Conservation (phyloP, 2,113 vertebrate genomes). For the Nesogale talazaci region DNA sequence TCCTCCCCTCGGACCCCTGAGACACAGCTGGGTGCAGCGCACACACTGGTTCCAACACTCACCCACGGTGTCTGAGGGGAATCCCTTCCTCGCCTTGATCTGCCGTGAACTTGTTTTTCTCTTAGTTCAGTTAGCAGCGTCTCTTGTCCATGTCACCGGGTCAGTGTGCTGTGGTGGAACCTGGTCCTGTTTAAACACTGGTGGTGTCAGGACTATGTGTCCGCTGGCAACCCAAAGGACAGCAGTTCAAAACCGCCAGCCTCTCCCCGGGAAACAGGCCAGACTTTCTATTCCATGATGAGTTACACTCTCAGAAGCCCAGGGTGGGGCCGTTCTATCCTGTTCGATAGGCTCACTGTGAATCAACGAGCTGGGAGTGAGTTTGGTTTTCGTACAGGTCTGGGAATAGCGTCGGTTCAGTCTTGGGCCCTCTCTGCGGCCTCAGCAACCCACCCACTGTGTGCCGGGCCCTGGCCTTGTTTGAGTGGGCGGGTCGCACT, state of each 20-base stretch:
- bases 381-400: not conserved
- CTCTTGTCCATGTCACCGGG: not conserved
- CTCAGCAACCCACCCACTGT: not conserved
- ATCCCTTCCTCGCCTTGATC: rapidly evolving
- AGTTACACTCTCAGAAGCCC: no score
- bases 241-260: no score
- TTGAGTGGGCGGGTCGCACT: not conserved
- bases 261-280: no score
- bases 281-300: no score
- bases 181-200: not conserved
- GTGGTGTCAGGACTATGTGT: no score
- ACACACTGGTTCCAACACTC: rapidly evolving
- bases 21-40: not conserved
- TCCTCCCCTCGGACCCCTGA: no score
- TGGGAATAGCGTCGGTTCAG: not conserved
- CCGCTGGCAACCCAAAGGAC: no score
- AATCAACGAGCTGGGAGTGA: no score
- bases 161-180: rapidly evolving
- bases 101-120: not conserved
- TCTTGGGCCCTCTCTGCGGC: not conserved
- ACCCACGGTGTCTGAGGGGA: rapidly evolving
- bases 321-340: no score
- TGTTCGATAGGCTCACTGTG: no score
- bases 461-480: not conserved
- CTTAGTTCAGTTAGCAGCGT: not conserved